Evolutionary conservation across 2,888 invertebrate species (phyloP).

Genomic region (Dryocosmus kuriphilus): DNA sequence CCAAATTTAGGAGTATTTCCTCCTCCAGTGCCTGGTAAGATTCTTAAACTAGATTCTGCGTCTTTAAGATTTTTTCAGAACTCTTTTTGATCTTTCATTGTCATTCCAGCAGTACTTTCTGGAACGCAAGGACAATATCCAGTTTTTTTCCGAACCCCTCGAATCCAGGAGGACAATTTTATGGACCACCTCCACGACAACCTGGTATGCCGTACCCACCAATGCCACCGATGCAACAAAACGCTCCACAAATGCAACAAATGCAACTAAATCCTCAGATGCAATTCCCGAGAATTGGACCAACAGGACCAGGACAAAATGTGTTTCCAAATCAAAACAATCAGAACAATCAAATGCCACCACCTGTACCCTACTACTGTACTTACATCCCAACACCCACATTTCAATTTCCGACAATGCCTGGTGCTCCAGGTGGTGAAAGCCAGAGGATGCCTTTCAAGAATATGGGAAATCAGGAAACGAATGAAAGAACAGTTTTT

Average conservation of each 20-base stretch:
- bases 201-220: too few relatives aligned
- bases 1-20: background rate
- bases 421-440: background rate
- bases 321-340: background rate
- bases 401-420: background rate
- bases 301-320: constrained; percentile 16
- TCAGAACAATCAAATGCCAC: background rate
- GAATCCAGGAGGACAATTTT: background rate
- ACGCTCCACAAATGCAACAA: background rate
- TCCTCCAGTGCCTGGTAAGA: background rate
- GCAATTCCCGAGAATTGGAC: background rate
- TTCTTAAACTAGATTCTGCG: background rate
- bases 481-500: background rate
- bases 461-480: background rate
- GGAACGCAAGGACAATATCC: background rate
- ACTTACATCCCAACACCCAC: background rate
- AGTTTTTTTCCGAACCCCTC: background rate
- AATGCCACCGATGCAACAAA: too few relatives aligned
- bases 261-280: background rate
- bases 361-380: constrained; percentile 1
- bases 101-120: background rate
- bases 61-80: background rate
- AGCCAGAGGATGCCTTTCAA: background rate
- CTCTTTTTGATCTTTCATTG: background rate
- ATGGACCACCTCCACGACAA: background rate